Evolutionary conservation across 2,113 vertebrate genomes (phyloP).

Genomic region (Pygoscelis antarcticus): DNA sequence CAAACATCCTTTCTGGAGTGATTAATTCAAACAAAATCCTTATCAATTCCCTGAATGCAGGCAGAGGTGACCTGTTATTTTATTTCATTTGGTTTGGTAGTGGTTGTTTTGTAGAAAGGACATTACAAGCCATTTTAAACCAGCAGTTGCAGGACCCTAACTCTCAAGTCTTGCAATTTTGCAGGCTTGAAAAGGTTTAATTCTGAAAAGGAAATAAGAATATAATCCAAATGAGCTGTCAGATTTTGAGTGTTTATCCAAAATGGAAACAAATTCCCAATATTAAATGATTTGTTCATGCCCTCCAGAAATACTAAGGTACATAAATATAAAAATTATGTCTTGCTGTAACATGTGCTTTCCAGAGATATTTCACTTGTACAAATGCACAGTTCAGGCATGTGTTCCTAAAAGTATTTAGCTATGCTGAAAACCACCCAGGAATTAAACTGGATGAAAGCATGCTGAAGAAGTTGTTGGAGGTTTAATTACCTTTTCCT

Average conservation of each 20-base stretch:
- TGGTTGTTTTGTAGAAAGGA: background rate
- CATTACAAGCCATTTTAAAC: background rate
- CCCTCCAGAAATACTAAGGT: background rate
- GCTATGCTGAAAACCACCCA: slow-evolving; percentile 53
- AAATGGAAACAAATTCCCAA: background rate
- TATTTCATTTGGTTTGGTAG: background rate
- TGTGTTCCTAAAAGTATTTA: slow-evolving; percentile 24
- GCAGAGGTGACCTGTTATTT: background rate
- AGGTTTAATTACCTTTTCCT: slow-evolving; percentile 74
- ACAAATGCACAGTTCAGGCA: background rate
- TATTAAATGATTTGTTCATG: background rate
- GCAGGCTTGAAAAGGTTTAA: background rate
- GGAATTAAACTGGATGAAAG: slow-evolving; percentile 67
- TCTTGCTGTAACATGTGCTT: background rate
- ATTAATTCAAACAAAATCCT: background rate
- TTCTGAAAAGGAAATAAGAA: background rate
- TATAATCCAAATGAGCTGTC: background rate
- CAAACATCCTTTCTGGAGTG: background rate
- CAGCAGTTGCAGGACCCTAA: background rate
- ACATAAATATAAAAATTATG: background rate
- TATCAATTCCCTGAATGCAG: background rate
- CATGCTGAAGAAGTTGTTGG: slow-evolving; percentile 41
- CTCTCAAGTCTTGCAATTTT: background rate
- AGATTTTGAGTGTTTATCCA: background rate
- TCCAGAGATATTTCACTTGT: background rate